Base-by-base conservation (phyloP, 2,113 vertebrate genomes). In the Nannobrachium achirus region DNA sequence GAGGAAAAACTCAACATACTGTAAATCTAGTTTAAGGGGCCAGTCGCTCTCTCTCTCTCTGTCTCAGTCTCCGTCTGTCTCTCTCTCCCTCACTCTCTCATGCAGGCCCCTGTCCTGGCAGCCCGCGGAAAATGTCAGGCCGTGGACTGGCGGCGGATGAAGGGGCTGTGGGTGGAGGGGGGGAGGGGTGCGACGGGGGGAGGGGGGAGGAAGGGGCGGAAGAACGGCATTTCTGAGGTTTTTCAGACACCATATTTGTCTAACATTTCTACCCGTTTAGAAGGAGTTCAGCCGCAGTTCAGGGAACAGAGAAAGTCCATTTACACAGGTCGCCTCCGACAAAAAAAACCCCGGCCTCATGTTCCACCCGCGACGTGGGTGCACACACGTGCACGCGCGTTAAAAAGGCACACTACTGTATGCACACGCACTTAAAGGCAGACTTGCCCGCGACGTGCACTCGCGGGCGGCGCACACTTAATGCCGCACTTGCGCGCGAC, bases 201-300 rank as follows among this genome's bases (percentile, higher is more conserved):
- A 13, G 50, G 15, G 10, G 61, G 16, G 20, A 55, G 56, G 63
- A 48, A 16, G 65, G 71, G 76, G 71, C 50, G 53, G 79, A 84
- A 81, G 79, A 84, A 67, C 66, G 19, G 65, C 56, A 15, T 81
- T 88, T 78, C 56, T 69, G 81, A 83, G 75, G 73, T 84, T 89
- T 84, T 61, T 63, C 60, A 83, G 75, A 76, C 69, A 56, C 66
- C 55, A 19, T 86, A 84, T 88, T 91, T 86, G 82, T 82, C 78
- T 82, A 84, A 83, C 78, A 79, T 86, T 82, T 83, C 71, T 80
- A 71, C 63, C 73, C 77, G 73, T 85, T 88, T 82, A 60, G 16
- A 81, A 81, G 80, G 80, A 82, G 90, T 85, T 89, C 86, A 89
- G 80, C 77, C 81, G 62, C 63, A 87, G 89, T 89, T 90, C 86